Base-by-base conservation (phyloP, 2,888 invertebrate species). In the Drosophila diplacantha region DNA sequence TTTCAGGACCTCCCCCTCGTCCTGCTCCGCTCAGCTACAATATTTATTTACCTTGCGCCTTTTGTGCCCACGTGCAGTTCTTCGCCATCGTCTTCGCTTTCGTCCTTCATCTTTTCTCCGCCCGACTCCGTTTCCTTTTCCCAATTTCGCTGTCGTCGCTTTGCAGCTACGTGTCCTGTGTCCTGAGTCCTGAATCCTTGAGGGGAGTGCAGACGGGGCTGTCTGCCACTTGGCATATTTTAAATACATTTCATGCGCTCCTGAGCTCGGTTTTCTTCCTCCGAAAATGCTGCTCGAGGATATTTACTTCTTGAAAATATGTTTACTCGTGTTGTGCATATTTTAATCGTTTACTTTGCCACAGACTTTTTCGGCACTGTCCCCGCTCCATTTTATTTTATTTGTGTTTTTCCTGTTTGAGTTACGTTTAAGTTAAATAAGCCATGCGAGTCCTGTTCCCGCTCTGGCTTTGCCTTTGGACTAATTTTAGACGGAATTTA, bases 291-390 rank as follows among this genome's bases (percentile, higher is more conserved):
- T 69, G 56, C 86, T 86, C 72, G 74, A 85, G 86, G 86, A 85
- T 86, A 86, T 86, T 86, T 86, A 77, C 86, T 85, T 75, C 86
- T 85, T 84, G 75, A 85, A 84, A 85, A 86, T 85, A 81, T 86
- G 85, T 86, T 86, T 86, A 85, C 86, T 86, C 83, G 80, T 86
- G 86, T 86, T 86, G 86, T 85, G 85, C 86, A 86, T 86, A 86
- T 86, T 86, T 86, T 86, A 86, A 86, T 85, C 86, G 85, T 85
- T 85, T 85, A 75, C 81, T 85, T 85, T 77, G 73, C 75, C 71
- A 71, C 64, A 66, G 65, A 69, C 77, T 77, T 75, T 75, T 76
- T 81, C 71, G 69, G 61, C 66, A 69, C 57, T 51, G 53, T 34
- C 47, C 31, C 32, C 44, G 20, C 22, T 14, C 34, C 20, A 3